Evolutionary conservation across 2,797 vertebrate species (phyloP), one percentile per base, ranked within the genome.

Genomic region (Acridotheres tristis): DNA sequence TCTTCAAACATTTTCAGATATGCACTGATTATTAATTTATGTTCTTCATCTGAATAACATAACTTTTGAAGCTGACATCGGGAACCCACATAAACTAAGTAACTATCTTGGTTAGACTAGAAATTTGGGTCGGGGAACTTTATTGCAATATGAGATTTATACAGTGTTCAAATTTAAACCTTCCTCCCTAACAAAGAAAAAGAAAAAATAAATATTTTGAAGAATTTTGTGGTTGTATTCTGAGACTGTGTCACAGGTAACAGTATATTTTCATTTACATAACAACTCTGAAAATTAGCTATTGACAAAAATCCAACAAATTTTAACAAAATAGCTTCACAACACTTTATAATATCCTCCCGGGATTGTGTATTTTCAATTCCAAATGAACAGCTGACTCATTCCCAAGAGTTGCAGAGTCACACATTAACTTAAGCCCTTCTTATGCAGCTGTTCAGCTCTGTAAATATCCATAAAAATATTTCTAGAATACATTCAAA

Each of bases 21-120:
- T n/a, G 30, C 61, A 50, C 29, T 67, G 68, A 90, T 96, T 61
- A 94, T 84, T 86, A 85, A 92, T 95, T 94, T 78, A 93, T 45
- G 66, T 63, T 75, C 47, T 63, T 94, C 89, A 78, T 36, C 54
- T 68, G 62, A 94, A 57, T 30, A 93, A 85, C 30, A 12, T 16
- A 73, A 65, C 55, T 75, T 94, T 45, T 85, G 79, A 93, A 88
- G 65, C 27, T 85, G 91, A 84, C 51, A 69, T 45, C 1, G 1
- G n/a, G 47, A 95, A 87, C 45, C 43, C 47, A 94, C 61, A 73
- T 47, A 89, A 93, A 77, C 36, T 82, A 86, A 80, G 3, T 30
- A 72, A n/a, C 18, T 89, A 88, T 85, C 69, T 90, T 87, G 80
- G 83, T 91, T 88, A 91, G 74, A 38, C 29, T 47, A 43, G 16